Percentiles rank a stretch among this genome's conserved stretches.
Conservation (phyloP, 2,888 invertebrate genomes). For the Herminia tarsipennalis region DNA sequence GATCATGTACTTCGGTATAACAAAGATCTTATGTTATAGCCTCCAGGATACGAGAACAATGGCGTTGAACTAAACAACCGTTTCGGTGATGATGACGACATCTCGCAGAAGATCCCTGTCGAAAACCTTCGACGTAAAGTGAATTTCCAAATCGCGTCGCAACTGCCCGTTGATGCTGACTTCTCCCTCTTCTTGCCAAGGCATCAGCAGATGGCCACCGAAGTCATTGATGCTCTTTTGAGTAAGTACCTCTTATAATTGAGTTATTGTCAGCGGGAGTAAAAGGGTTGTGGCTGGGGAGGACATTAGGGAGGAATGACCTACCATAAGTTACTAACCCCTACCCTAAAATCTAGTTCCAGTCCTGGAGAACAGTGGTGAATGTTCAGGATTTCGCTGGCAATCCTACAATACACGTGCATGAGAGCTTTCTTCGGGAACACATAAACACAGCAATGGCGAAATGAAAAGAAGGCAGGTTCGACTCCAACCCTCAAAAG, state of each 20-base stretch:
- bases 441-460: no score
- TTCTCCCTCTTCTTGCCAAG: conserved; percentile 91
- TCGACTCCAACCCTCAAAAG: no score
- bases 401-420: no score
- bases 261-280: no score
- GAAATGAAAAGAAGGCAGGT: no score
- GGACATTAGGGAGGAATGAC: no score
- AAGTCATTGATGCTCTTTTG: conserved; percentile 89
- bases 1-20: background rate
- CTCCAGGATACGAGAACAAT: conserved; percentile 79
- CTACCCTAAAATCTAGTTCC: no score
- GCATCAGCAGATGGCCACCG: conserved; percentile 89
- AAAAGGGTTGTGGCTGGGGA: no score
- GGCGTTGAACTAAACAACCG: conserved; percentile 87
- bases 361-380: no score
- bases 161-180: conserved; percentile 85
- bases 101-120: conserved; percentile 79
- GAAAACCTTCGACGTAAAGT: conserved; percentile 83
- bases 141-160: conserved; percentile 82
- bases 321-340: no score
- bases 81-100: conserved; percentile 82
- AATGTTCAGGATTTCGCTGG: no score
- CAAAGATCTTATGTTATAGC: conserved; percentile 42
- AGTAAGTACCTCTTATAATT: conserved; percentile 72
- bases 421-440: no score